Conservation (phyloP, 92 coral and sea anemone species). For the Palythoa grandis region DNA sequence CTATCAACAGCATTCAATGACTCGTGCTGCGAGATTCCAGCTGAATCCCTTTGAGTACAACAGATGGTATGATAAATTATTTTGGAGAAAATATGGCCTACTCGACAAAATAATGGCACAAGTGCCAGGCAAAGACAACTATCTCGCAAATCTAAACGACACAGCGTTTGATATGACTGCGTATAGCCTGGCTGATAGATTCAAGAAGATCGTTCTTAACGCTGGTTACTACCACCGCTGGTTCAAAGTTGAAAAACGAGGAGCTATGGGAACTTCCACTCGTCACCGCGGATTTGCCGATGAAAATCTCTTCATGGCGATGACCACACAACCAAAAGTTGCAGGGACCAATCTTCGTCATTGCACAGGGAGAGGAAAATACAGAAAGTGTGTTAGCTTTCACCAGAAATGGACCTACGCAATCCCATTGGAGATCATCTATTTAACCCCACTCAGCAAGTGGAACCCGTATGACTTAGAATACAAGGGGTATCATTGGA, state of each 20-base stretch:
- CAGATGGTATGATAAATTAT: slow-evolving; percentile 49
- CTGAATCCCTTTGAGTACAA: slow-evolving; percentile 65
- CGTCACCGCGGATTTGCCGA: slow-evolving; percentile 91
- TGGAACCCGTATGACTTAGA: slow-evolving; percentile 53
- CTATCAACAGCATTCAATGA: slow-evolving; percentile 40
- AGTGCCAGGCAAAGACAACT: slow-evolving; percentile 93
- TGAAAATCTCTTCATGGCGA: slow-evolving; percentile 86
- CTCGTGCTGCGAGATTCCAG: slow-evolving; percentile 74
- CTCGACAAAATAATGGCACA: slow-evolving; percentile 46
- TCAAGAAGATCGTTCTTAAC: slow-evolving; percentile 55
- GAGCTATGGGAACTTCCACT: slow-evolving; percentile 87
- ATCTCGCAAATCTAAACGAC: slow-evolving; percentile 77
- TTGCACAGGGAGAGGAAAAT: slow-evolving; percentile 45
- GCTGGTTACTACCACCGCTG: slow-evolving; percentile 88
- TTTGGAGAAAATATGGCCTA: slow-evolving; percentile 29
- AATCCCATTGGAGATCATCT: slow-evolving; percentile 51
- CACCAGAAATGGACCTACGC: slow-evolving; percentile 48
- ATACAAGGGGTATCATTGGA: slow-evolving; percentile 12
- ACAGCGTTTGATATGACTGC: slow-evolving; percentile 74
- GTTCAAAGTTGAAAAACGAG: slow-evolving; percentile 76
- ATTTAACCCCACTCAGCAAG: slow-evolving; percentile 45
- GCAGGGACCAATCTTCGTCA: slow-evolving; percentile 72
- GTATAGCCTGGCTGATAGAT: slow-evolving; percentile 62
- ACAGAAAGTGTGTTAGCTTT: slow-evolving; percentile 28
- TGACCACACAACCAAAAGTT: slow-evolving; percentile 88